Base-by-base conservation (phyloP, 2,797 vertebrate species). In the Argya squamiceps region DNA sequence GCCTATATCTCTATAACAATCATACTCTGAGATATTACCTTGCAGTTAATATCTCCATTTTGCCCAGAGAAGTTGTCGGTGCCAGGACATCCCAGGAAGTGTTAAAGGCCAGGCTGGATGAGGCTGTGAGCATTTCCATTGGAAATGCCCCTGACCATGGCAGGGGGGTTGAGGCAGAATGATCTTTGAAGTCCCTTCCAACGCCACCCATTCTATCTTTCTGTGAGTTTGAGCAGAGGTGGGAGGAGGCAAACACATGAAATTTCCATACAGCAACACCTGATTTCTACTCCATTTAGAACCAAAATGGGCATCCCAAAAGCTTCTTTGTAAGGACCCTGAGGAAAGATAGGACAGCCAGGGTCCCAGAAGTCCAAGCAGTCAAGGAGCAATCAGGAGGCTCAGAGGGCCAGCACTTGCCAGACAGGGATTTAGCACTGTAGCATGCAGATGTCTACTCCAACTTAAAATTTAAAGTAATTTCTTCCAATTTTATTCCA, bases 381-480 rank as follows among this genome's bases (percentile, higher is more conserved):
- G 37, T 37, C 37, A 37, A 37, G 37, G 37, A 37, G 37, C 4
- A 69, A 18, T 24, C n/a, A 18, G 0, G 0, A 79, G 11, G 13
- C 50, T 50, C 34, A 63, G 37, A 83, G 50, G 44, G 15, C 5
- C 52, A 67, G 18, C 16, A 8, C 12, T 60, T 81, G 11, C 12
- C 64, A 73, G 9, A 24, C 21, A 59, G 44, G 21, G 64, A 49
- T 47, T 52, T 37, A 9, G 7, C 30, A 43, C n/a, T 1, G 0
- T 6, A 67, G 9, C 2, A 3, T 15, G 8, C 14, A 52, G 5
- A 20, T 23, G 2, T n/a, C 44, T 49, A 52, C 2, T 47, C 9
- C 20, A 70, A 8, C 3, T 43, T 43, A 10, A 59, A 67, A 49
- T 49, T 23, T 44, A 23, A 83, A 71, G 18, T 4, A 17, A 15